Conservation (phyloP, 1,140 invertebrate genomes). For the Meloidogyne exigua region DNA sequence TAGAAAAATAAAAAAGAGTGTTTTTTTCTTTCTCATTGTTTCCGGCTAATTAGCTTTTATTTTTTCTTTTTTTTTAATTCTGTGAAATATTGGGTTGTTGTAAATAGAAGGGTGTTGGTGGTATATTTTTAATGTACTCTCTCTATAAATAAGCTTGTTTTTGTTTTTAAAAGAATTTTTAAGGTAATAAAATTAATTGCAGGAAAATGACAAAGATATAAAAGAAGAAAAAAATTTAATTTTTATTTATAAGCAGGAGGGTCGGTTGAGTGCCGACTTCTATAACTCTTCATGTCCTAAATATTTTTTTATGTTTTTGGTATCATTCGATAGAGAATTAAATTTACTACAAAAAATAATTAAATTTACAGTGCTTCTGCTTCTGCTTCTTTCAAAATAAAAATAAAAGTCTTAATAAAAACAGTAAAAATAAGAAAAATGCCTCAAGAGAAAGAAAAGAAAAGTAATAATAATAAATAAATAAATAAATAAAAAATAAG, state of each 20-base stretch:
- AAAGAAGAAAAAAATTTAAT: neutral
- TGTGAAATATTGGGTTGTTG: neutral
- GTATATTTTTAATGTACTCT: neutral
- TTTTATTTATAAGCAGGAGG: neutral
- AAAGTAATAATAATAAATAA: neutral
- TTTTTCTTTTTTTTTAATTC: neutral
- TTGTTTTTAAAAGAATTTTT: neutral
- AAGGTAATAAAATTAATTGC: neutral
- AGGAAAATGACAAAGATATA: neutral
- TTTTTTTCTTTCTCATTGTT: neutral
- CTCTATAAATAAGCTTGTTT: neutral
- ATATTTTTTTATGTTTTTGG: neutral
- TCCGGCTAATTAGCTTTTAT: neutral
- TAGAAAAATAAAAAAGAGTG: neutral
- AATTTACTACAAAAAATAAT: neutral
- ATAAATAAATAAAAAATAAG: no score
- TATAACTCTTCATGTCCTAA: neutral
- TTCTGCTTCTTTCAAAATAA: no score
- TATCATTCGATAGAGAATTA: conserved; percentile 1
- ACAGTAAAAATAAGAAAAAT: neutral
- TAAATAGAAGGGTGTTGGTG: neutral
- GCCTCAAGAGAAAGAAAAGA: neutral
- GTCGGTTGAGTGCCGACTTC: neutral
- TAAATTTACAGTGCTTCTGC: neutral
- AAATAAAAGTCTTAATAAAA: no score